A percentile compares a stretch with the other conserved stretches of the same genome.
Conservation (phyloP, 2,797 vertebrate species). For the Aselliscus stoliczkanus region DNA sequence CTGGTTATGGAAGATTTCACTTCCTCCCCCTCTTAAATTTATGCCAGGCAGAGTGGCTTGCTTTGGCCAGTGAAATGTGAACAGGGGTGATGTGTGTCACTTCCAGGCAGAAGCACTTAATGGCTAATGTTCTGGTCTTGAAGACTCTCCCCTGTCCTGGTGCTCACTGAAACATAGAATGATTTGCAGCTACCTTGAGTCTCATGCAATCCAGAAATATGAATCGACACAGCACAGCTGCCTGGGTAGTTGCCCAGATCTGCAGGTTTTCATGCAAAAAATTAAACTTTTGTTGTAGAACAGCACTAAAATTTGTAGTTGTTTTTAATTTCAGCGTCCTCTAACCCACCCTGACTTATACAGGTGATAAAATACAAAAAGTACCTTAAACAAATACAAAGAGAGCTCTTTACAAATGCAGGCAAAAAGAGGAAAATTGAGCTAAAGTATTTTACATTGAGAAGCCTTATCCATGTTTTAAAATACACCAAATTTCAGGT, state of each 20-base stretch:
- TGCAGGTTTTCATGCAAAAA: background rate
- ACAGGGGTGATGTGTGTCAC: background rate
- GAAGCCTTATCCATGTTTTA: background rate
- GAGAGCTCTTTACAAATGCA: background rate
- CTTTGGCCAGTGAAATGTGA: background rate
- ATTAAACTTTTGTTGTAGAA: background rate
- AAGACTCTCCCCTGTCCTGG: background rate
- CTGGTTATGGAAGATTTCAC: background rate
- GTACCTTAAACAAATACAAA: background rate
- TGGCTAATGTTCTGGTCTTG: background rate
- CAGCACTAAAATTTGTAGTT: background rate
- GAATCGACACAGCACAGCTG: background rate
- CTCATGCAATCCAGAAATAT: background rate
- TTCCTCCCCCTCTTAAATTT: background rate
- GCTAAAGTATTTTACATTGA: background rate
- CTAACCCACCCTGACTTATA: background rate
- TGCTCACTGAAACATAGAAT: background rate
- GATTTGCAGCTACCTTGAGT: background rate
- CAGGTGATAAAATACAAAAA: background rate
- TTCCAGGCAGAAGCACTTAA: background rate
- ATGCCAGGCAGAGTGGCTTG: background rate
- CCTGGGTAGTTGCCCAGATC: background rate
- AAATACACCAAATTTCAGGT: background rate
- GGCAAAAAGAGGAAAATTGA: background rate
- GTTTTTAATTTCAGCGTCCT: background rate